Conservation (phyloP, 2,113 vertebrate genomes). For the Crotophaga sulcirostris region DNA sequence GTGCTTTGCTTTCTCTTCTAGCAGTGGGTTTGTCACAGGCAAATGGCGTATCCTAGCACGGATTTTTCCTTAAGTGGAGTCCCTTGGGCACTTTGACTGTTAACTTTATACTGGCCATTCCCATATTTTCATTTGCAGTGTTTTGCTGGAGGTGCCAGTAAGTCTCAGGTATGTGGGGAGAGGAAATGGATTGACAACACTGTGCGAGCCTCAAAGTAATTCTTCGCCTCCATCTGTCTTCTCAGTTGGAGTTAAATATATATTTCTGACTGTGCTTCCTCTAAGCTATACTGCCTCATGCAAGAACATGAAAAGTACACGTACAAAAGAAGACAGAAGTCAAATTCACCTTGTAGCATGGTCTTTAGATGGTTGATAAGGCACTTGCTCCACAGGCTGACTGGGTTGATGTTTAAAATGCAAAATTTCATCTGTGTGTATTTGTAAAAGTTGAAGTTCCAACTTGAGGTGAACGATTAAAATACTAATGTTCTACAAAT, state of each 20-base stretch:
- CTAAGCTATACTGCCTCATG: not conserved
- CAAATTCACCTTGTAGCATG: not conserved
- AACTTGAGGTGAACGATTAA: not conserved
- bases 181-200: rapidly evolving
- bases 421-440: not conserved
- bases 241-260: not conserved
- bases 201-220: not conserved
- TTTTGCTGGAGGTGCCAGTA: not conserved
- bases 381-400: not conserved
- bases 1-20: not conserved
- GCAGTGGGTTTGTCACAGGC: not conserved
- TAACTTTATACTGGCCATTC: not conserved
- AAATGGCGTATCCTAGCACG: rapidly evolving
- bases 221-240: not conserved
- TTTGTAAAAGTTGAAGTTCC: not conserved
- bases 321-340: not conserved
- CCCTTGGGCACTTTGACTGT: not conserved
- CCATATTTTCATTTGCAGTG: not conserved
- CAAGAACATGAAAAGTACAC: rapidly evolving
- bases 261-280: not conserved
- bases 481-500: not conserved
- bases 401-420: not conserved
- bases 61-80: not conserved
- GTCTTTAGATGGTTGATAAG: not conserved
- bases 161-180: not conserved